Evolutionary conservation across 2,797 vertebrate genomes (phyloP).

Genomic region (Nothura maculosa): DNA sequence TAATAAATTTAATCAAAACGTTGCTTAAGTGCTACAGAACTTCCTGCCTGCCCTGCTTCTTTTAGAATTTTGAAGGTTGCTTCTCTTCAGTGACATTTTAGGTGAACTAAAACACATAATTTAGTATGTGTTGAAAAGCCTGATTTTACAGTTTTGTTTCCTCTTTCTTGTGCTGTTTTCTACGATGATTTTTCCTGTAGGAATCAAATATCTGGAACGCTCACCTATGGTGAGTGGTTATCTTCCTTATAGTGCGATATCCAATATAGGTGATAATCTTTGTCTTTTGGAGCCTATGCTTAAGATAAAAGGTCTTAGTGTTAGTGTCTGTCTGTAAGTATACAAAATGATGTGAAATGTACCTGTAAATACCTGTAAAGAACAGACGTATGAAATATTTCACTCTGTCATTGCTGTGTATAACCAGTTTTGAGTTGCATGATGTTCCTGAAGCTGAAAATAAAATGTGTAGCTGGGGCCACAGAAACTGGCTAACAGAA

Average conservation of each 20-base stretch:
- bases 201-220: background rate
- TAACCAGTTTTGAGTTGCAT: background rate
- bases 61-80: background rate
- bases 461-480: background rate
- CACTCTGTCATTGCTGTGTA: background rate
- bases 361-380: background rate
- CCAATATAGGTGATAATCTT: background rate
- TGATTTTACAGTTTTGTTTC: background rate
- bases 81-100: background rate
- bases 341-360: background rate
- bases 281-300: background rate
- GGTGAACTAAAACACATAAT: background rate
- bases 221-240: background rate
- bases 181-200: background rate
- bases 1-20: background rate
- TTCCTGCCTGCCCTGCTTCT: background rate
- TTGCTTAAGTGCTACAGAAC: conserved; percentile 4
- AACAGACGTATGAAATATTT: background rate
- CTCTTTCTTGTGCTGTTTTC: background rate
- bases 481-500: rapidly evolving
- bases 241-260: background rate
- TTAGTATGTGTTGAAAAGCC: background rate
- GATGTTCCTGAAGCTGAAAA: background rate
- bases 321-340: background rate
- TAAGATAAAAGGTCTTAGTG: background rate